These are phyloP conservation scores for Pseudonaja textilis DNA, from an alignment of 2,113 vertebrate genomes.

Conservation along the genomic window DNA sequence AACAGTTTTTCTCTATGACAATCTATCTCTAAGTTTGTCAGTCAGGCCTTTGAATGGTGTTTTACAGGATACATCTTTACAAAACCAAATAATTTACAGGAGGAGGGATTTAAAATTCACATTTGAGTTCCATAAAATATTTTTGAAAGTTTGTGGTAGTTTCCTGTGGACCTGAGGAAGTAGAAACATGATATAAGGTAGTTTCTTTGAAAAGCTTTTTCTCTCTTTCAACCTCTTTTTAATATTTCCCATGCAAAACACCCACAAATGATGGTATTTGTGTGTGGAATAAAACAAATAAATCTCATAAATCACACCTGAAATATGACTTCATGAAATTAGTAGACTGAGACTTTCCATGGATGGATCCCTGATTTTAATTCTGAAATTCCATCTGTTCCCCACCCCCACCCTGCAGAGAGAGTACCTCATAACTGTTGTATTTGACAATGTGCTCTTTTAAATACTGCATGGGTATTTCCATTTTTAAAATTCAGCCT, in stretches of 20 bases:
- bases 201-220: neutral
- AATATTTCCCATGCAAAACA: conserved; percentile 1
- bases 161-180: neutral
- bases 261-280: neutral
- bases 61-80: neutral
- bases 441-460: neutral
- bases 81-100: neutral
- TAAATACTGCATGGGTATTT: neutral
- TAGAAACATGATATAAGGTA: neutral
- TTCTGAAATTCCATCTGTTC: neutral
- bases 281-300: neutral
- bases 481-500: neutral
- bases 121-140: neutral
- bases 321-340: neutral
- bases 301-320: neutral
- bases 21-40: neutral
- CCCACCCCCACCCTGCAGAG: too few relatives aligned
- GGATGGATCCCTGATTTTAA: neutral
- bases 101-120: neutral
- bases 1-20: neutral
- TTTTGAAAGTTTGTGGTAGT: neutral
- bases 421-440: too few relatives aligned
- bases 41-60: neutral
- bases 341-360: neutral
- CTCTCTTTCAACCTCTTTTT: neutral